phyloP scores from a whole-genome alignment of 2,888 invertebrate genomes.

The Drosophila ochracea region DNA sequence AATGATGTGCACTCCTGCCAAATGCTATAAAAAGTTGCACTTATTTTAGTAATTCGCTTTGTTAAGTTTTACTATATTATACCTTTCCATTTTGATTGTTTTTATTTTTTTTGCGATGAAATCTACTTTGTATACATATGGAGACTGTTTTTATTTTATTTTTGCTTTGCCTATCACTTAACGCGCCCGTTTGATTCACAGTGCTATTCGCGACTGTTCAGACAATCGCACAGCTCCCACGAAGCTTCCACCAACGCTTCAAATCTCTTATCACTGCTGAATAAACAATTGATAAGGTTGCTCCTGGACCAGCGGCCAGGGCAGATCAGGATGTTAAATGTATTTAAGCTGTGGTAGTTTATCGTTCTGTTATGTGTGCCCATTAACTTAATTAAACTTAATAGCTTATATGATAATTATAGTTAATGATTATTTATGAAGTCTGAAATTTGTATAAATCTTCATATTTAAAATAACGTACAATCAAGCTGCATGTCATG shows the following conservation, averaged over 20 bases:
- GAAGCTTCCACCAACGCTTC: conserved; percentile 41
- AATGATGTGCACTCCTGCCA: conserved; percentile 80
- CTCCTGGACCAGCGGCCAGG: conserved; percentile 34
- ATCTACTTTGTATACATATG: conserved; percentile 24
- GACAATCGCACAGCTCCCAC: conserved; percentile 45
- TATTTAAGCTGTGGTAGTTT: conserved; percentile 3
- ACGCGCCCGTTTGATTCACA: conserved; percentile 45
- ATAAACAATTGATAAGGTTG: conserved; percentile 45
- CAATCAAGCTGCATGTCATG: conserved; percentile 8
- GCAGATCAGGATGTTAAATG: conserved; percentile 20
- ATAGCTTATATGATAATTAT: background rate
- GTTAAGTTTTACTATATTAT: background rate
- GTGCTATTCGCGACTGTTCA: conserved; percentile 62
- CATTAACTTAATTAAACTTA: background rate
- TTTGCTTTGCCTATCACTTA: conserved; percentile 45
- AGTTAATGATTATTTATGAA: background rate
- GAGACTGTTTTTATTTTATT: conserved; percentile 13
- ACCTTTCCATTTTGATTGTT: conserved; percentile 49
- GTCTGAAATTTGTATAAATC: background rate
- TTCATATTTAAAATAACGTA: conserved; percentile 31
- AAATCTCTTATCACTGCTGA: conserved; percentile 40
- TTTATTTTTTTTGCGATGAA: background rate
- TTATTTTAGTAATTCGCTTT: background rate
- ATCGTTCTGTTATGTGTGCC: background rate
- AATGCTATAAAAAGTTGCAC: conserved; percentile 66